Evolutionary conservation across 2,113 vertebrate species (phyloP).

Genomic region (pig (Sus scrofa)): DNA sequence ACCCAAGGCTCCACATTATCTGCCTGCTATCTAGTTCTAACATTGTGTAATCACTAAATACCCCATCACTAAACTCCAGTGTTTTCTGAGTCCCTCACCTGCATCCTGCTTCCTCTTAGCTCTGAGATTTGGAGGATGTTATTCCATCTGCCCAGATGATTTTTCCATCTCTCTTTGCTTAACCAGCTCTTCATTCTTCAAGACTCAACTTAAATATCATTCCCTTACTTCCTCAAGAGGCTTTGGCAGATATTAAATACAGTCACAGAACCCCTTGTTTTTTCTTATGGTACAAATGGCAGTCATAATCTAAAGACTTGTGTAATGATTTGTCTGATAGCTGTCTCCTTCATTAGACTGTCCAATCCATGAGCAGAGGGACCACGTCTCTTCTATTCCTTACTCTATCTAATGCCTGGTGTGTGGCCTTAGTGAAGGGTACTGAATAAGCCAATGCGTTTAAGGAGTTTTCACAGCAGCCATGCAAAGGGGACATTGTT

Average conservation of each 20-base stretch:
- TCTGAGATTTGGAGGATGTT: not conserved
- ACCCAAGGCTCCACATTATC: not conserved
- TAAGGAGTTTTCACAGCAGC: not conserved
- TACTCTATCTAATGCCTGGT: not conserved
- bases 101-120: not conserved
- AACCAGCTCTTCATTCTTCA: constrained; percentile 11
- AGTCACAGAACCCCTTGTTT: not conserved
- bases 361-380: not conserved
- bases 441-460: not conserved
- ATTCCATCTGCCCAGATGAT: not conserved
- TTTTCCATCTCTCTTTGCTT: not conserved
- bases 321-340: not conserved
- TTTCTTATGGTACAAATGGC: not conserved
- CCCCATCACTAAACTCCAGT: not conserved
- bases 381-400: not conserved
- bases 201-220: not conserved
- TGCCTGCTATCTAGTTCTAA: not conserved
- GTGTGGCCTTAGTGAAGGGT: not conserved
- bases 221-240: not conserved
- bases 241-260: not conserved
- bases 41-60: not conserved
- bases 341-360: not conserved
- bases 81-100: not conserved
- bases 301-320: not conserved
- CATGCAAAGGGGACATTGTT: not conserved